Base-by-base conservation (phyloP, 2,113 vertebrate species). In the Hymenochirus boettgeri region DNA sequence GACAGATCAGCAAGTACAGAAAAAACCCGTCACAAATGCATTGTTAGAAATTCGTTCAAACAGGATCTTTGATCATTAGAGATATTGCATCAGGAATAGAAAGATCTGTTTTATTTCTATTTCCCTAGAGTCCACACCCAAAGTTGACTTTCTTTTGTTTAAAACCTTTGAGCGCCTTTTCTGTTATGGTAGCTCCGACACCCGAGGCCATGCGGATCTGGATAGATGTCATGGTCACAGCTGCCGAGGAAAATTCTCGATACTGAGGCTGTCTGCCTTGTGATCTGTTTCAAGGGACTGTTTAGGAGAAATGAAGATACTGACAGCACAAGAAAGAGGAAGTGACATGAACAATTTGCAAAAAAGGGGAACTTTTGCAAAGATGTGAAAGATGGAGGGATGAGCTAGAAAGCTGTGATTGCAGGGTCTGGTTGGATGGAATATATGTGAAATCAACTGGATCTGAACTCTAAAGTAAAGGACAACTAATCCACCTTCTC, bases 211-310 rank as follows among this genome's bases (percentile, higher is more conserved):
- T 96, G 92, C 81, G 93, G 1, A 96, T 96, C 21, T 96, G 93
- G 93, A 96, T 96, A 86, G 93, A 93, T 1, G 93, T 94, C 35
- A 89, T 96, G 2, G 91, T 94, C 61, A 94, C 93, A 0, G 93
- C 91, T 0, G 92, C 92, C 0, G 91, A 95, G 1, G 93, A 93
- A 59, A 89, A 93, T 76, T 77, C 83, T 61, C 86, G 85, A 31
- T 91, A 90, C 54, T 93, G 86, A 93, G 39, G 8, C 5, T 3
- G 5, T 3, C 15, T 26, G 15, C 7, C 2, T 19, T 3, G 1
- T 23, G 3, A 15, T 3, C 5, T 2, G 12, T 11, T 1, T 12
- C 8, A 37, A 19, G 7, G 13, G 19, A 6, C 19, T 13, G 2
- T 5, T 19, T 37, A 18, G 7, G 19, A n/a, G 24, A 27, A 11